Conservation (phyloP, 2,113 vertebrate genomes). For the Phycodurus eques region DNA sequence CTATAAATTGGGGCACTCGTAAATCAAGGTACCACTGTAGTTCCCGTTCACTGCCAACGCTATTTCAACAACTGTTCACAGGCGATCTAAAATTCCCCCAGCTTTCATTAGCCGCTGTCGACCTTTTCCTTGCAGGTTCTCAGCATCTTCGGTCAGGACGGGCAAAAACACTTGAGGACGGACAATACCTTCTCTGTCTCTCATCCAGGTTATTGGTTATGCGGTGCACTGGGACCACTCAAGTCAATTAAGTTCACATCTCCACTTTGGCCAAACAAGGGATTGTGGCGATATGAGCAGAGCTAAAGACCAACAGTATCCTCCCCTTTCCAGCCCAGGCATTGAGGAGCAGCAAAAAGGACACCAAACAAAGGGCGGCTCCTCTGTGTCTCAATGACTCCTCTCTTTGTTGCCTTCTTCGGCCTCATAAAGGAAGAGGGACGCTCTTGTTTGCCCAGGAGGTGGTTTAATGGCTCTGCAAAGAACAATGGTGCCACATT, state of each 20-base stretch:
- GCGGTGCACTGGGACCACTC: constrained; percentile 75
- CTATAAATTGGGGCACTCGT: too few species aligned
- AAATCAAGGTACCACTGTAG: neutral
- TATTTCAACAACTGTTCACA: constrained; percentile 15
- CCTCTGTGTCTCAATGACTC: constrained; percentile 89
- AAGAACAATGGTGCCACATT: constrained; percentile 92
- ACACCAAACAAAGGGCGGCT: constrained; percentile 86
- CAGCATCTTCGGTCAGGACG: constrained; percentile 36
- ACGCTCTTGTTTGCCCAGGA: constrained; percentile 94
- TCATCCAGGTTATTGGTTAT: constrained; percentile 63
- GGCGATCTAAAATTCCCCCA: constrained; percentile 42
- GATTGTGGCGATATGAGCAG: constrained; percentile 78
- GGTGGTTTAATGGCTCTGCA: constrained; percentile 90
- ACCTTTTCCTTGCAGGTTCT: constrained; percentile 40
- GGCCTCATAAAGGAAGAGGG: constrained; percentile 90
- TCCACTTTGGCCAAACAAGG: constrained; percentile 93
- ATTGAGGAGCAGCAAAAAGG: constrained; percentile 93
- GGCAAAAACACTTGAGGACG: constrained; percentile 49
- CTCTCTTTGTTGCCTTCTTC: constrained; percentile 84
- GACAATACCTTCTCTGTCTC: constrained; percentile 65
- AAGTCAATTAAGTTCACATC: constrained; percentile 99
- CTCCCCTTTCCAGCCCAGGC: constrained; percentile 85
- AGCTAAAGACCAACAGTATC: constrained; percentile 90
- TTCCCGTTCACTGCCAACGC: neutral
- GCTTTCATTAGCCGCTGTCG: constrained; percentile 48